A percentile compares a stretch with the other conserved stretches of the same genome.
Conservation (phyloP, 2,888 invertebrate genomes). For the Pecten maximus region DNA sequence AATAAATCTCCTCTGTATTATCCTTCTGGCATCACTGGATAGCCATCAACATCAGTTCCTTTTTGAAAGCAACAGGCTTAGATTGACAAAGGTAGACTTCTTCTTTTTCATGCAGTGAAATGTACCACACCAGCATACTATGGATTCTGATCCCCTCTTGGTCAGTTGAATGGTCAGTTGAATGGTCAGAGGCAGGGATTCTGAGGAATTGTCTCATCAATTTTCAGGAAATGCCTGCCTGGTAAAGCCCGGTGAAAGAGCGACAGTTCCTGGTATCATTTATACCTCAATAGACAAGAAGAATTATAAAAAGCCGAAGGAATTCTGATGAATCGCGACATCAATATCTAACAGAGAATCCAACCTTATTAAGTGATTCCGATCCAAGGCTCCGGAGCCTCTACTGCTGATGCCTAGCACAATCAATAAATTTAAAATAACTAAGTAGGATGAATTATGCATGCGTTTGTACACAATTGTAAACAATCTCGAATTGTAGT, state of each 20-base stretch:
- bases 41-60: background rate
- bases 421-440: constrained; percentile 29
- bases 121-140: background rate
- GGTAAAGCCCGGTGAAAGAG: constrained; percentile 20
- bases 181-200: constrained; percentile 16
- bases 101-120: background rate
- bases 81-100: background rate
- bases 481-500: background rate
- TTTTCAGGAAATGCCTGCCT: constrained; percentile 29
- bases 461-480: constrained; percentile 10
- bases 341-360: constrained; percentile 28
- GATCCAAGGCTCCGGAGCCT: constrained; percentile 11
- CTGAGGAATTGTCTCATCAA: constrained; percentile 8
- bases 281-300: constrained; percentile 26
- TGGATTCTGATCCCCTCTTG: background rate
- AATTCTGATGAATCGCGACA: constrained; percentile 33
- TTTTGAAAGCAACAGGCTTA: background rate
- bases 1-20: background rate
- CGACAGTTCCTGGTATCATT: background rate
- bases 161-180: background rate
- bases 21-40: background rate
- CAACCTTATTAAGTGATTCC: constrained; percentile 17
- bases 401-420: background rate
- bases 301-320: constrained; percentile 33
- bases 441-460: constrained; percentile 35